phyloP scores from a whole-genome alignment of 2,797 vertebrate genomes.

The Agapornis canus region DNA sequence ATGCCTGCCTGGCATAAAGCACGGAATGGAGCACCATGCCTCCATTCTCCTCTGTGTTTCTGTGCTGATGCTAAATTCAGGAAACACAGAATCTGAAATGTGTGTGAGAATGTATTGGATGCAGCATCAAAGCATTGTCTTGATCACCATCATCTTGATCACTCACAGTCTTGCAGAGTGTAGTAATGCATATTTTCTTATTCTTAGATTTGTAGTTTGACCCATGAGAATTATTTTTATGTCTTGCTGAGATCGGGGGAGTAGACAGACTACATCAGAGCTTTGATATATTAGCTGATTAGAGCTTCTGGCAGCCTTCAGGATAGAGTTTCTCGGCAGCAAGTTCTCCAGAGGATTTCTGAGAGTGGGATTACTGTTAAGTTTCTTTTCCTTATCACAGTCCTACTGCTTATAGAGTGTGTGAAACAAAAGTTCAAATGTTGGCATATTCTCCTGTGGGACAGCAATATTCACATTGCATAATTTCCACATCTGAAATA shows the following conservation, averaged over 20 bases:
- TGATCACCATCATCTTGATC: neutral
- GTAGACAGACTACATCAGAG: neutral
- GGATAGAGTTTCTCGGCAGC: conserved; percentile 30
- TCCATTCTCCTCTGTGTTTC: neutral
- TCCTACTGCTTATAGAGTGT: neutral
- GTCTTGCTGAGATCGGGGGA: neutral
- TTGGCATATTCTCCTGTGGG: neutral
- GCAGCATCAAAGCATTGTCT: conserved; percentile 24
- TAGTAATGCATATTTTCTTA: conserved; percentile 62
- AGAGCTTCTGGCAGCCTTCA: conserved; percentile 42
- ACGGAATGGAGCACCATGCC: neutral
- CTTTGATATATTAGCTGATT: conserved; percentile 54
- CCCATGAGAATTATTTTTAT: conserved; percentile 34
- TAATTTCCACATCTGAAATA: neutral
- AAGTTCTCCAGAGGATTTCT: conserved; percentile 41
- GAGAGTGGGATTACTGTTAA: conserved; percentile 18
- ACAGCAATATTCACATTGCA: neutral
- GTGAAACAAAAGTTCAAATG: conserved; percentile 33
- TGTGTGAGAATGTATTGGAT: neutral
- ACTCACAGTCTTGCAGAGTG: conserved; percentile 37
- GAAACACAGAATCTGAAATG: neutral
- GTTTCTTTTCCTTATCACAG: neutral
- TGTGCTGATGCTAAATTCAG: neutral
- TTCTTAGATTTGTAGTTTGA: conserved; percentile 24
- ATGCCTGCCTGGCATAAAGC: neutral